These are phyloP conservation scores for Heliconius sara DNA, from an alignment of 2,888 invertebrate species.

Conservation along the genomic window DNA sequence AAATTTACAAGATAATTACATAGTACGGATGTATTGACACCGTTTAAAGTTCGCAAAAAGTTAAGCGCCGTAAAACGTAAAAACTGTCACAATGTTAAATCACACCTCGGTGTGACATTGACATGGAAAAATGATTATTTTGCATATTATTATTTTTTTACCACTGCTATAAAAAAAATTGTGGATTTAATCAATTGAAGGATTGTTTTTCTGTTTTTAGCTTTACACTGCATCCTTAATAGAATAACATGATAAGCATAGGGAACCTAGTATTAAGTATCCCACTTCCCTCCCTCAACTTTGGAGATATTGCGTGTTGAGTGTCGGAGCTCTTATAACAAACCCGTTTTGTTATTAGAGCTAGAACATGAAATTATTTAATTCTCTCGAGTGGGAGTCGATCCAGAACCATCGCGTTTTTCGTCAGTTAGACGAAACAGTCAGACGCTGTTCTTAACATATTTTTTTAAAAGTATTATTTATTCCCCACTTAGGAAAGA, in stretches of 20 bases:
- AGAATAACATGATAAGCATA: no score
- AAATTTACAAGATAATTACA: slow-evolving; percentile 10
- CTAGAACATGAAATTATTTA: no score
- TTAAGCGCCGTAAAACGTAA: slow-evolving; percentile 51
- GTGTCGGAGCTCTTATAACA: no score
- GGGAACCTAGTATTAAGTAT: not conserved
- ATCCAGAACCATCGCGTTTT: no score
- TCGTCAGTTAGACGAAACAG: no score
- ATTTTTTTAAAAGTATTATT: no score
- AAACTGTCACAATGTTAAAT: slow-evolving; percentile 51
- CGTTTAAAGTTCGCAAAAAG: slow-evolving; percentile 42
- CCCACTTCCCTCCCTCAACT: not conserved
- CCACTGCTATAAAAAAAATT: not conserved
- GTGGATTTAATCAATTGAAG: not conserved
- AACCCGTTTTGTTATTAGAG: no score
- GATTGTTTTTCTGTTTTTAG: not conserved
- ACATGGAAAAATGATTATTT: slow-evolving; percentile 56
- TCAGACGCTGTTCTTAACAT: no score
- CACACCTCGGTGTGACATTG: slow-evolving; percentile 55
- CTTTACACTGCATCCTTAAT: no score
- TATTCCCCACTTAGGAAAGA: no score
- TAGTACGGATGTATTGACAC: slow-evolving; percentile 9
- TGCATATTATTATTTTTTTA: slow-evolving; percentile 36
- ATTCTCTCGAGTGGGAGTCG: no score
- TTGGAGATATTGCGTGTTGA: no score